Conservation (phyloP, 2,113 vertebrate species). For the Ceyx margarethae region DNA sequence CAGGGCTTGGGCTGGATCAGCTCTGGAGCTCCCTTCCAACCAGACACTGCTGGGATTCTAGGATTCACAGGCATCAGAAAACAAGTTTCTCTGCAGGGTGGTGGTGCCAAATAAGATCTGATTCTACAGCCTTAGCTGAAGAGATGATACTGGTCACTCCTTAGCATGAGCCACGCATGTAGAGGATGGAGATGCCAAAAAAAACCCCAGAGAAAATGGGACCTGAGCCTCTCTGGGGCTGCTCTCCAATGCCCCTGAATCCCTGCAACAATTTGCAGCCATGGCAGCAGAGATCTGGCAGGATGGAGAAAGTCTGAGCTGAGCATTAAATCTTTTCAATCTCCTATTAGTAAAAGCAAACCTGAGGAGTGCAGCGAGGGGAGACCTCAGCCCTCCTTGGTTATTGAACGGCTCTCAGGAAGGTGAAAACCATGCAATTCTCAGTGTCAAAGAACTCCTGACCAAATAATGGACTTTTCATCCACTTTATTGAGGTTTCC, state of each 20-base stretch:
- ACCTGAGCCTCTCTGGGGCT: accelerated
- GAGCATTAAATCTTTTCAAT: not conserved
- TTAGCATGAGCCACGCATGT: not conserved
- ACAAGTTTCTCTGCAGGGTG: not conserved
- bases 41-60: too few species aligned
- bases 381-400: not conserved
- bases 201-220: not conserved
- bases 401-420: not conserved
- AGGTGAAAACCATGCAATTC: not conserved
- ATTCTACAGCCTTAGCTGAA: not conserved
- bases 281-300: not conserved
- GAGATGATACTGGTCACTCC: not conserved
- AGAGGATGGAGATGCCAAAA: not conserved
- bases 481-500: not conserved
- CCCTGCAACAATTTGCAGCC: not conserved
- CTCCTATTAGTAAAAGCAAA: not conserved
- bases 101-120: not conserved
- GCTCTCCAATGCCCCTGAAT: not conserved
- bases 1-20: too few species aligned
- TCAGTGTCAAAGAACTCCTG: not conserved
- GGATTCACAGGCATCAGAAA: not conserved
- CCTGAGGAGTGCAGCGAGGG: not conserved
- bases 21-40: too few species aligned
- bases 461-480: not conserved
- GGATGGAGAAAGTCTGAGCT: not conserved